Base-by-base conservation (phyloP, 2,797 vertebrate species). In the Psittacula derbiana region DNA sequence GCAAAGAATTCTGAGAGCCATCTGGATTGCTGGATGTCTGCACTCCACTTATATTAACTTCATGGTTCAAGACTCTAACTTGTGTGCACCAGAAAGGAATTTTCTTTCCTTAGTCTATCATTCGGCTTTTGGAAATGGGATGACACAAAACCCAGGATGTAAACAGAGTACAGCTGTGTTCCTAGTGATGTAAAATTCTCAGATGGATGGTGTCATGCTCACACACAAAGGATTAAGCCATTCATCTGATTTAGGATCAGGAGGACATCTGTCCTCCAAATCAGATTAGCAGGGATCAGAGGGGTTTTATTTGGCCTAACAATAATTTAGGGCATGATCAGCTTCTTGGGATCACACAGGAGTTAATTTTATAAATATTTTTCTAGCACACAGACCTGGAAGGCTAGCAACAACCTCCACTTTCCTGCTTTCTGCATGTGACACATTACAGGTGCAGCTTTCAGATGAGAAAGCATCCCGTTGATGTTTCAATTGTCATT, bases 261-360 rank as follows among this genome's bases (percentile, higher is more conserved):
- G 74, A 93, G 73, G 88, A 95, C 93, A 96, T 94, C 93, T 97
- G 96, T 94, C 88, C 71, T 94, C 86, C 71, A 94, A 94, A 71
- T 79, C 83, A 96, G 94, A 95, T 96, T 96, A 97, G 92, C 88
- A 93, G 57, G 94, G 93, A 97, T 96, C 88, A 95, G 88, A 90
- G 49, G n/a, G 74, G 67, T 70, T 95, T 96, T 90, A 95, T 92
- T 90, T 95, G 78, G 78, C 92, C 88, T 79, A 92, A 80, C 71
- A 95, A 79, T 90, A 95, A 96, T 93, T 92, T 89, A 92, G 88
- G 83, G 92, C 74, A 93, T 50, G 88, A 95, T 93, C 92, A 95
- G 88, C 78, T 92, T 88, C 86, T 95, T 89, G 41, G 55, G 90
- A 94, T 96, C 93, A 93, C 64, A 76, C 7, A 71, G 55, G 86